Evolutionary conservation across 2,113 vertebrate species (phyloP).

Genomic region (Dasyornis broadbenti): DNA sequence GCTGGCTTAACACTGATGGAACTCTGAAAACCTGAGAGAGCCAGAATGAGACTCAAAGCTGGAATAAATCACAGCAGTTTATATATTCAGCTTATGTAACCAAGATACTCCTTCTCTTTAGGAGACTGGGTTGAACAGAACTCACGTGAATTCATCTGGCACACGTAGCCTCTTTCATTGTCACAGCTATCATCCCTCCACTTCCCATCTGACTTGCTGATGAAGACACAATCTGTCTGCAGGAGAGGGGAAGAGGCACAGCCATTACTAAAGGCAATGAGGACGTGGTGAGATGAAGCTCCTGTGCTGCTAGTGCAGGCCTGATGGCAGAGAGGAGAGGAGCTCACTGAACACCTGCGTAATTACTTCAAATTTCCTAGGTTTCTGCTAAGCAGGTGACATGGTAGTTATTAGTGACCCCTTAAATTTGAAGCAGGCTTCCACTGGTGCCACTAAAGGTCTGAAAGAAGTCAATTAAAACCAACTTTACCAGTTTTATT

Average conservation of each 20-base stretch:
- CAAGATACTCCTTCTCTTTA: background rate
- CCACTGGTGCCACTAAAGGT: background rate
- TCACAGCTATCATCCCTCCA: conserved; percentile 82
- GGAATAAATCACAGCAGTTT: background rate
- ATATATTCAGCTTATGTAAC: background rate
- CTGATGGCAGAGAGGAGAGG: background rate
- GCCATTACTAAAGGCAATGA: background rate
- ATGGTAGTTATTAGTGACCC: background rate
- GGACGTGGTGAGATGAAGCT: background rate
- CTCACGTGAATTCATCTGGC: conserved; percentile 79
- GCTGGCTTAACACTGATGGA: background rate
- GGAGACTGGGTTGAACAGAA: background rate
- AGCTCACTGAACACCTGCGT: background rate
- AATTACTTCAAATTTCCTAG: background rate
- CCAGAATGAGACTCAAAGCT: background rate
- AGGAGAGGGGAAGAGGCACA: background rate
- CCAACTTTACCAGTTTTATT: background rate
- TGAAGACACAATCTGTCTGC: conserved; percentile 76
- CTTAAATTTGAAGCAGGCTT: background rate
- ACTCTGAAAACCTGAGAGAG: background rate
- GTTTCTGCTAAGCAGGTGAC: background rate
- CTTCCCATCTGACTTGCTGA: conserved; percentile 62
- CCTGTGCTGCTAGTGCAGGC: background rate
- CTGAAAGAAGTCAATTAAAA: background rate
- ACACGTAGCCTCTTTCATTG: conserved; percentile 68